A percentile compares a stretch with the other conserved stretches of the same genome.
phyloP scores from a whole-genome alignment of 2,797 vertebrate genomes.

The Pseudochirops corinnae region DNA sequence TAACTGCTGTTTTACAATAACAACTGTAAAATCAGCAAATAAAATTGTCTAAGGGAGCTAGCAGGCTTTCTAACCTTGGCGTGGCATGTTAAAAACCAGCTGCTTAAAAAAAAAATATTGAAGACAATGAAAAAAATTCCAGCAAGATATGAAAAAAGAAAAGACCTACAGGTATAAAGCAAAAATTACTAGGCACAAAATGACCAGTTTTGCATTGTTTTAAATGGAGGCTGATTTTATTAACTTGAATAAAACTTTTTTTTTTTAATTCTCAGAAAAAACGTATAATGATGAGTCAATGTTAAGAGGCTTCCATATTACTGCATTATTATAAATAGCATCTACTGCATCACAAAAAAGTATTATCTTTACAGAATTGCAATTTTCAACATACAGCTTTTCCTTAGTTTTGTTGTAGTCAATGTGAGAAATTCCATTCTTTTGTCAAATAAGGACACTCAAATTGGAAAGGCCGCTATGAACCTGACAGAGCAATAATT shows the following conservation, averaged over 20 bases:
- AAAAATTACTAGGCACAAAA: slow-evolving; percentile 58
- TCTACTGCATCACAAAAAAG: background rate
- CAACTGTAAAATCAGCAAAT: slow-evolving; percentile 75
- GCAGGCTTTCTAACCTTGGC: slow-evolving; percentile 70
- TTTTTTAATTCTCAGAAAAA: slow-evolving; percentile 41
- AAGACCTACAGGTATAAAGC: slow-evolving; percentile 55
- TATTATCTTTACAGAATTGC: background rate
- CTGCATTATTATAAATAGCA: background rate
- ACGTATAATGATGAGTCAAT: slow-evolving; percentile 34
- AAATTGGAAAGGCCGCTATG: slow-evolving; percentile 72
- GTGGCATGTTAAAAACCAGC: slow-evolving; percentile 74
- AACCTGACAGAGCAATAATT: slow-evolving; percentile 68
- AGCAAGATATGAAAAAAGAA: slow-evolving; percentile 39
- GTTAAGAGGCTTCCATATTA: slow-evolving; percentile 47
- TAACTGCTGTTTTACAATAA: slow-evolving; percentile 72
- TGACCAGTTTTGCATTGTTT: slow-evolving; percentile 63
- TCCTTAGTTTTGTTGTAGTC: slow-evolving; percentile 73
- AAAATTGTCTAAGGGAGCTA: slow-evolving; percentile 72
- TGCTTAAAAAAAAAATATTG: slow-evolving; percentile 55
- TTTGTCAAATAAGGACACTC: slow-evolving; percentile 64
- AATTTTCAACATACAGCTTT: slow-evolving; percentile 55
- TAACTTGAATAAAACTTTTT: slow-evolving; percentile 66
- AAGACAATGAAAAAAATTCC: background rate
- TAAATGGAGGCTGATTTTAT: slow-evolving; percentile 76
- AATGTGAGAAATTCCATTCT: slow-evolving; percentile 70